Evolutionary conservation across 2,797 vertebrate genomes (phyloP).

Genomic region (Falco peregrinus): DNA sequence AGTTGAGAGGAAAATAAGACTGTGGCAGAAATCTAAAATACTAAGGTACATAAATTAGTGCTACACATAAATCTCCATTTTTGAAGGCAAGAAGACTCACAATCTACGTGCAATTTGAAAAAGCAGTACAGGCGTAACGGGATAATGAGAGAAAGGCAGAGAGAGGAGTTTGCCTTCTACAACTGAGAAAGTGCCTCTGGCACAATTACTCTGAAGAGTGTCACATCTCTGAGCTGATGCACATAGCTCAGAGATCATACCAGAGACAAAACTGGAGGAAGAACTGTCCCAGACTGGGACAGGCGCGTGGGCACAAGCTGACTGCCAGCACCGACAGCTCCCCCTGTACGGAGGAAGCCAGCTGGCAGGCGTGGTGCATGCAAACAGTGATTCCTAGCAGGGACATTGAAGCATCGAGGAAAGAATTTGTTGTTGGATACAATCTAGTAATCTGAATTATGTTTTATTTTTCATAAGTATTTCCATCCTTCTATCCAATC

Average conservation of each 20-base stretch:
- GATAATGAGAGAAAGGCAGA: neutral
- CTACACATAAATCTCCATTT: neutral
- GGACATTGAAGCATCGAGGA: neutral
- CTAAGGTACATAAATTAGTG: neutral
- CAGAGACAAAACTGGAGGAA: neutral
- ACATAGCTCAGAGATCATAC: neutral
- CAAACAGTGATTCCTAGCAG: rapidly evolving
- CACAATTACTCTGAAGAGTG: neutral
- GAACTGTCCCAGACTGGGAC: neutral
- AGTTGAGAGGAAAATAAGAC: neutral
- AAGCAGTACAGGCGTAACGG: neutral
- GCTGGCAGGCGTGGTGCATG: neutral
- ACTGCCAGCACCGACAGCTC: neutral
- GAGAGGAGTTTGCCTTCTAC: neutral
- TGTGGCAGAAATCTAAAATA: neutral
- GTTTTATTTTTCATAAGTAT: neutral
- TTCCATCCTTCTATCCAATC: neutral
- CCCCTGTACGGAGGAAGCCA: neutral
- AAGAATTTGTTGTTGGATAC: neutral
- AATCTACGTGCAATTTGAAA: neutral
- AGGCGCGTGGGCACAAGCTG: rapidly evolving
- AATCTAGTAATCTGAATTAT: neutral
- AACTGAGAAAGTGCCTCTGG: neutral
- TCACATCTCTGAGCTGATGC: neutral
- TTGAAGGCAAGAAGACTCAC: neutral